These are phyloP conservation scores for Troilus luridus DNA, from an alignment of 2,888 invertebrate genomes.

Conservation along the genomic window DNA sequence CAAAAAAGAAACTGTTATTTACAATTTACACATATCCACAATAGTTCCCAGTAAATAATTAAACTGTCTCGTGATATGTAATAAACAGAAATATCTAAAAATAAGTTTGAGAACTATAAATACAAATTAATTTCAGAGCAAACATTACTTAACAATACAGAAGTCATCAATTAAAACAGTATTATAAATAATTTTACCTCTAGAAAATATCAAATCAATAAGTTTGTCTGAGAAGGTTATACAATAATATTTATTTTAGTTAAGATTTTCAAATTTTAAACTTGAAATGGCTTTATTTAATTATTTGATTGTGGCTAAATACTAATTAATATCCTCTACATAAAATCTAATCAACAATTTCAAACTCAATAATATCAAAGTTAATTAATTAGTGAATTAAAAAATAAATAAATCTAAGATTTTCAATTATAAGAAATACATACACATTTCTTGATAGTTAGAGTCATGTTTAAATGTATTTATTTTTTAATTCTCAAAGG, in stretches of 20 bases:
- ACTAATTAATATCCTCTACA: background rate
- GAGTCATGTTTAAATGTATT: background rate
- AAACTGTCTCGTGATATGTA: constrained; percentile 6
- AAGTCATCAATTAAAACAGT: constrained; percentile 18
- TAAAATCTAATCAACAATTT: constrained; percentile 36
- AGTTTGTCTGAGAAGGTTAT: background rate
- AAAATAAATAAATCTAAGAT: constrained; percentile 14
- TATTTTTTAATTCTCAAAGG: constrained; percentile 33
- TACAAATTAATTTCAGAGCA: background rate
- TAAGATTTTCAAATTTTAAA: background rate
- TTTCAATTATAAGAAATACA: background rate
- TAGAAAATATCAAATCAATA: background rate
- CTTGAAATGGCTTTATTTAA: constrained; percentile 5
- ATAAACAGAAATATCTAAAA: background rate
- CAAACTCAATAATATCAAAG: constrained; percentile 35
- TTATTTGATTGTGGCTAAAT: background rate
- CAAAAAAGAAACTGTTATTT: constrained; percentile 23
- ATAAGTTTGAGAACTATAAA: background rate
- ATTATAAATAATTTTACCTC: background rate
- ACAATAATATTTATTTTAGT: background rate
- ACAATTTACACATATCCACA: constrained; percentile 15
- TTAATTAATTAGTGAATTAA: constrained; percentile 1
- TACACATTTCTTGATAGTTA: background rate
- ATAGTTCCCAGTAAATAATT: constrained; percentile 29
- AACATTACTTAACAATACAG: constrained; percentile 6